Conservation (phyloP, 2,888 invertebrate species). For the Tridacna crocea region DNA sequence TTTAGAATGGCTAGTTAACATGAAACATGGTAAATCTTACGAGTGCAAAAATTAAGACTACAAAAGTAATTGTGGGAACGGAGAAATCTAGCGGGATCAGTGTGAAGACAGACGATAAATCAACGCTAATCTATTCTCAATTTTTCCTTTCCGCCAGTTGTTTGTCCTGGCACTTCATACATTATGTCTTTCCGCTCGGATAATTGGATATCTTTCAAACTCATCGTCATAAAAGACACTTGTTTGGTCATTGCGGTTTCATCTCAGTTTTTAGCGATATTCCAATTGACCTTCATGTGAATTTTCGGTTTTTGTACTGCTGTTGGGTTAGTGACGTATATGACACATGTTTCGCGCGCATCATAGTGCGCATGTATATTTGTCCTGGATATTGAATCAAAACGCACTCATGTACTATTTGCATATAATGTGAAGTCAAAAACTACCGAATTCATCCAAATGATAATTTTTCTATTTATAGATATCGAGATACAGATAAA, state of each 20-base stretch:
- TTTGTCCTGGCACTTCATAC: not conserved
- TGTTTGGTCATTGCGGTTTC: too few relatives aligned
- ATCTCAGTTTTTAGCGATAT: too few relatives aligned
- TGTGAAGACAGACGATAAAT: conserved; percentile 9
- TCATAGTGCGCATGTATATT: not conserved
- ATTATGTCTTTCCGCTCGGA: not conserved
- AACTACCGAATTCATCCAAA: too few relatives aligned
- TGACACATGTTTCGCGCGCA: not conserved
- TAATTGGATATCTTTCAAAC: too few relatives aligned
- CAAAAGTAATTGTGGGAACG: conserved; percentile 2
- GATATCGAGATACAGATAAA: too few relatives aligned
- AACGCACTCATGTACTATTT: too few relatives aligned
- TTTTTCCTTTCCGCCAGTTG: not conserved
- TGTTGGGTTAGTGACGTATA: not conserved
- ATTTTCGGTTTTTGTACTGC: too few relatives aligned
- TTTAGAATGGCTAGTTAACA: too few relatives aligned
- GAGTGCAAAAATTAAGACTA: not conserved
- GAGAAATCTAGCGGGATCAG: conserved; percentile 3
- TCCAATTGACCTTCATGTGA: too few relatives aligned
- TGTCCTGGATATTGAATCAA: too few relatives aligned
- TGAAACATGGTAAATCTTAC: not conserved
- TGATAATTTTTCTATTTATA: too few relatives aligned
- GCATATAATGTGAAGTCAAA: too few relatives aligned
- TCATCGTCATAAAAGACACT: not conserved
- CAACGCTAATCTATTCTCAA: conserved; percentile 1